phyloP scores from a whole-genome alignment of 2,113 vertebrate genomes.

The Passer domesticus region DNA sequence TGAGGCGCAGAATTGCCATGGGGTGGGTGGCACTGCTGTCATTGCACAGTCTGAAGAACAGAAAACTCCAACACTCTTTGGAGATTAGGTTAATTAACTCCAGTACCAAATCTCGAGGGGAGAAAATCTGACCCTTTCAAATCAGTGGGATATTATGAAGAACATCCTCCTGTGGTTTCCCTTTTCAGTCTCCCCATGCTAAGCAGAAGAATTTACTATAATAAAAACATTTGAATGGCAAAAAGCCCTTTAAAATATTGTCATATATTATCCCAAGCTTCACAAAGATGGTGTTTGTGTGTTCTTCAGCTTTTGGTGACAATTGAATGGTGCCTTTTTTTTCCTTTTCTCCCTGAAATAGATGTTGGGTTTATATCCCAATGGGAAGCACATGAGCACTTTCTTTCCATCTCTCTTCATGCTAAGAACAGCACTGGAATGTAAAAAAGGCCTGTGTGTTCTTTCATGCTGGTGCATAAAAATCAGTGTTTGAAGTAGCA shows the following conservation, averaged over 20 bases:
- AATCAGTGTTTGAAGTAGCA: not conserved
- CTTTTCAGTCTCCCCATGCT: not conserved
- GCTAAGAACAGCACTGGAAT: not conserved
- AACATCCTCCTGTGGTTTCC: not conserved
- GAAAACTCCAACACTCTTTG: not conserved
- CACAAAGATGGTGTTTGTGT: not conserved
- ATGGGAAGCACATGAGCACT: not conserved
- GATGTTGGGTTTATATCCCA: not conserved
- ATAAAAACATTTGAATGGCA: not conserved
- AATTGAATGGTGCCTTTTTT: not conserved
- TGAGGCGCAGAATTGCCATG: not conserved
- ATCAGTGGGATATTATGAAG: not conserved
- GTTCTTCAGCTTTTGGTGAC: not conserved
- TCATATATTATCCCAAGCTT: not conserved
- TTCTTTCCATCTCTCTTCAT: not conserved
- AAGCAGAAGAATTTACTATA: not conserved
- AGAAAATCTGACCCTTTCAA: slow-evolving; percentile 15
- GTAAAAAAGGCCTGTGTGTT: not conserved
- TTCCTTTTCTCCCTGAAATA: not conserved
- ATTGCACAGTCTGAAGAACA: not conserved
- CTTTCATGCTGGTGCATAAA: not conserved
- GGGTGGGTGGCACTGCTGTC: not conserved
- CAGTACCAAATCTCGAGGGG: not conserved
- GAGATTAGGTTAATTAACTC: not conserved
- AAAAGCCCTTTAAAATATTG: not conserved